Percentiles rank a stretch among this genome's conserved stretches.
These are phyloP conservation scores for Silurus lanzhouensis DNA, from an alignment of 2,797 vertebrate genomes.

Conservation along the genomic window DNA sequence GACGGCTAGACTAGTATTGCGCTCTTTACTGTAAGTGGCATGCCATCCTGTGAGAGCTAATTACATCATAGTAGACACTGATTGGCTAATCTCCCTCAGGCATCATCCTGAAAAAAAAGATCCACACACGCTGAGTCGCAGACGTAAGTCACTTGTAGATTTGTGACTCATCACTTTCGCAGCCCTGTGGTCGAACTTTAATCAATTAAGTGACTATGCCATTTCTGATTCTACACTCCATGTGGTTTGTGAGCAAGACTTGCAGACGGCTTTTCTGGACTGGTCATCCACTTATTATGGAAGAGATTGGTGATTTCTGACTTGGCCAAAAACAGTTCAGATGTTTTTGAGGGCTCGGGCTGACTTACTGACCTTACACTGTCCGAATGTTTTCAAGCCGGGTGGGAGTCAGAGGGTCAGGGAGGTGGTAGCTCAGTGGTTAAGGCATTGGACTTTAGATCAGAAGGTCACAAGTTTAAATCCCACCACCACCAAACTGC, in stretches of 20 bases:
- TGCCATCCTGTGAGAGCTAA: conserved; percentile 65
- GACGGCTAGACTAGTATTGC: conserved; percentile 60
- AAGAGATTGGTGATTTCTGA: conserved; percentile 70
- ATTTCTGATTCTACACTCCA: conserved; percentile 71
- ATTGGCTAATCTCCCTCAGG: conserved; percentile 46
- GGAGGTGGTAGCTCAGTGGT: too few relatives aligned
- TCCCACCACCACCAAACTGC: too few relatives aligned
- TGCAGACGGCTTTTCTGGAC: conserved; percentile 73
- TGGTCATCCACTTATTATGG: conserved; percentile 74
- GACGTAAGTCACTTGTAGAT: conserved; percentile 63
- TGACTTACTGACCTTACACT: background rate
- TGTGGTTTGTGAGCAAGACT: conserved; percentile 77
- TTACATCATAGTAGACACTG: conserved; percentile 71
- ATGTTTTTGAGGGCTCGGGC: conserved; percentile 45
- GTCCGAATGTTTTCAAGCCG: background rate
- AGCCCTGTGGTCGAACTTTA: conserved; percentile 65
- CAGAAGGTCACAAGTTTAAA: too few relatives aligned
- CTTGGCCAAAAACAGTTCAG: conserved; percentile 59
- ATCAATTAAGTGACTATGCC: conserved; percentile 76
- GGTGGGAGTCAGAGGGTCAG: background rate
- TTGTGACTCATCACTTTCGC: conserved; percentile 70
- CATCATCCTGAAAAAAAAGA: conserved; percentile 57
- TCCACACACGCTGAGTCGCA: conserved; percentile 51
- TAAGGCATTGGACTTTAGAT: too few relatives aligned
- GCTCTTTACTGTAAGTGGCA: conserved; percentile 74